Conservation (phyloP, 2,888 invertebrate species). For the Amphiduros pacificus region DNA sequence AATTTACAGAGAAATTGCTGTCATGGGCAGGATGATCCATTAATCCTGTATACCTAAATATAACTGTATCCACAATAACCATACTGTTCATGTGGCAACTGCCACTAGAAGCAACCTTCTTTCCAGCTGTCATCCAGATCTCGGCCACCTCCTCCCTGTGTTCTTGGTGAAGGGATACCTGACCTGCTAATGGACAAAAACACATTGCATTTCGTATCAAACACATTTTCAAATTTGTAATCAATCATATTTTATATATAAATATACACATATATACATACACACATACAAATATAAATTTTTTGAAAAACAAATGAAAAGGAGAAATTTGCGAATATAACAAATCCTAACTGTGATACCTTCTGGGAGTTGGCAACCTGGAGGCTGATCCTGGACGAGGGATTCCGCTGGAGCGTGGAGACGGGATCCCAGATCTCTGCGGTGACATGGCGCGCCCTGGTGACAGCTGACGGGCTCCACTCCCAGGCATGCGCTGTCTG, state of each 20-base stretch:
- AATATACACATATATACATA: too few relatives aligned
- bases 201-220: background rate
- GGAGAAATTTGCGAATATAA: too few relatives aligned
- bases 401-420: slow-evolving; percentile 35
- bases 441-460: slow-evolving; percentile 39
- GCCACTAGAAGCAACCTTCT: slow-evolving; percentile 50
- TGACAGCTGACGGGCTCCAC: slow-evolving; percentile 13
- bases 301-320: too few relatives aligned
- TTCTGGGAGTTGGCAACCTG: slow-evolving; percentile 39
- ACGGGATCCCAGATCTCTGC: slow-evolving; percentile 43
- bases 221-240: background rate
- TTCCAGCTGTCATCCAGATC: slow-evolving; percentile 52
- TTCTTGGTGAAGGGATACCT: slow-evolving; percentile 34
- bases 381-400: slow-evolving; percentile 37
- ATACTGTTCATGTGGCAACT: too few relatives aligned
- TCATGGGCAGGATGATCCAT: too few relatives aligned
- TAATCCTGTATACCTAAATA: too few relatives aligned
- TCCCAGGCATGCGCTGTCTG: background rate
- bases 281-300: too few relatives aligned
- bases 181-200: slow-evolving; percentile 24
- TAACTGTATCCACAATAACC: too few relatives aligned
- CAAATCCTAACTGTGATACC: slow-evolving; percentile 26
- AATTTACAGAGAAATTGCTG: too few relatives aligned
- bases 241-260: background rate
- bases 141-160: too few relatives aligned